Evolutionary conservation across 2,888 invertebrate genomes (phyloP), one percentile per base, ranked within the genome.

Genomic region (Erynnis tages): DNA sequence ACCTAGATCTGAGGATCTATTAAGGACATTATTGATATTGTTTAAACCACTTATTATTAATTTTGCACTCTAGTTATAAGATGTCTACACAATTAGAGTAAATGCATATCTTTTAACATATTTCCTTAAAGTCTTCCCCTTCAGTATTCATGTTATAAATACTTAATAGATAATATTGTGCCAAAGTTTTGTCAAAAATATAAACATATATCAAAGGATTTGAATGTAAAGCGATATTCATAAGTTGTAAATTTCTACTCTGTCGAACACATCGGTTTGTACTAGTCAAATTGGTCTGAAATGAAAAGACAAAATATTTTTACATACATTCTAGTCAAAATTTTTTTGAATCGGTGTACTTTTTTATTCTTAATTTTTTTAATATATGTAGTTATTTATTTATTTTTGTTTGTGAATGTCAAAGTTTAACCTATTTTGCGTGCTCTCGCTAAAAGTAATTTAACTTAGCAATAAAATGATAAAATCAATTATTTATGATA

Each of bases 401-500:
- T 71, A 69, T 56, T 70, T 74, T 68, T 67, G 66, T 74, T 73
- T 56, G 53, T 66, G 66, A 56, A 62, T 72, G 63, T 72, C 59
- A 69, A 78, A 71, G 66, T 73, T 69, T 66, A 69, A 55, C 60
- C 58, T 48, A 62, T 73, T 77, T 76, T 72, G 75, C 76, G 78
- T 79, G 73, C 73, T 75, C 69, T 81, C 73, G 78, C 76, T 79
- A 79, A 66, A 73, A 80, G 63, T 73, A 73, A 76, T 74, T 70
- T 74, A 76, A 76, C 59, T 71, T 84, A 86, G 87, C 84, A 87
- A 87, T 87, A 85, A 79, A 78, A 67, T 83, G 82, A 88, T 86
- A 80, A 87, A 89, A 88, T 89, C 89, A 89, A 89, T 89, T 89
- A 89, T 88, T 85, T 85, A 85, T 86, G 76, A 77, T 79, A 53